Conservation (phyloP, 2,888 invertebrate species). For the Epiblema foenella region DNA sequence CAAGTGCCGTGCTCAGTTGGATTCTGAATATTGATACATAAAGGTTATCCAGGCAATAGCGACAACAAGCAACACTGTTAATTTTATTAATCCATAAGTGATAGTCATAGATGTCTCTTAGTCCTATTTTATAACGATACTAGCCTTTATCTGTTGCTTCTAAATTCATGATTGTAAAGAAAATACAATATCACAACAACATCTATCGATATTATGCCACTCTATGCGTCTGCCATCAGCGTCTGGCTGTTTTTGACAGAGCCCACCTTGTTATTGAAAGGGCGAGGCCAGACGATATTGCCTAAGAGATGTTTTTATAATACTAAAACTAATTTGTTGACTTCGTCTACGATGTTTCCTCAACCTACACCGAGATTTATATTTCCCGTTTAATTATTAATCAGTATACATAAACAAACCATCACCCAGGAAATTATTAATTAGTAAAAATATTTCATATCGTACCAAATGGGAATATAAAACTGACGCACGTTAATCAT, state of each 20-base stretch:
- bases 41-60: too few species aligned
- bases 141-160: not conserved
- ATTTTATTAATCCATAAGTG: too few species aligned
- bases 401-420: conserved; percentile 41
- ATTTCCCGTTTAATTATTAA: conserved; percentile 42
- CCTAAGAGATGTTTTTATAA: conserved; percentile 25
- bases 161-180: not conserved
- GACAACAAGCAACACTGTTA: too few species aligned
- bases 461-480: conserved; percentile 31
- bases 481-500: conserved; percentile 41
- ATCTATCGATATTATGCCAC: too few species aligned
- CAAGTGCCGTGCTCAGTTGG: too few species aligned
- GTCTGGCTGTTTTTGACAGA: not conserved
- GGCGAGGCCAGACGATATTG: conserved; percentile 3
- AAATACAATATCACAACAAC: not conserved
- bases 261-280: not conserved
- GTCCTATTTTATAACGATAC: too few species aligned
- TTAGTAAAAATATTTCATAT: conserved; percentile 33
- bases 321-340: conserved; percentile 22
- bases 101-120: too few species aligned
- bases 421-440: conserved; percentile 43
- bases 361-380: conserved; percentile 41
- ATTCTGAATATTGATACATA: too few species aligned
- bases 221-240: too few species aligned
- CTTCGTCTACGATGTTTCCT: conserved; percentile 37